Evolutionary conservation across 1,140 invertebrate species (phyloP), one percentile per base, ranked within the genome.

Genomic region (Thaumatotibia leucotreta): DNA sequence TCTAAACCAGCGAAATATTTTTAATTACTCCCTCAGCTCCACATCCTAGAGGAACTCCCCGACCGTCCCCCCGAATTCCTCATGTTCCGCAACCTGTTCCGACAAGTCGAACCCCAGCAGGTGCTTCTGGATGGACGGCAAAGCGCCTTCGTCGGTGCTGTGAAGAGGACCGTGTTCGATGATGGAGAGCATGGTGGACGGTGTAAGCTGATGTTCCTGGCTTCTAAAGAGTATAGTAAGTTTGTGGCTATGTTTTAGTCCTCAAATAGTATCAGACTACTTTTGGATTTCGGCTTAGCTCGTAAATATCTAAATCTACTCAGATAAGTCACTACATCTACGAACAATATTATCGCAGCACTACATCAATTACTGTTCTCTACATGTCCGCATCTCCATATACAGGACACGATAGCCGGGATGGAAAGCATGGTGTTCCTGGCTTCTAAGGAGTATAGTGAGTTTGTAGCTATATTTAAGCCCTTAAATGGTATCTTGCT

Each of bases 51-150:
- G 65, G 95, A 95, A 82, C 92, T 93, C 63, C 74, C 89, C 6
- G 95, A 95, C 80, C 83, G 88, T 24, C 83, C 84, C 2, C 93
- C 94, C 1, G 92, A 94, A 66, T 94, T 93, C 82, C 80, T 84
- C 31, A 84, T 95, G 24, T 91, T 94, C 11, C 86, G 87, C 39
- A 91, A 89, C 50, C 80, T 96, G 27, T 93, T 93, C 67, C 87
- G 91, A 45, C 94, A 96, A 85, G 90, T 94, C 14, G 80, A 92
- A 17, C 95, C 96, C 2, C 91, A 92, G 75, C 92, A 92, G 80
- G 74, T 94, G 1, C 73, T 94, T 2, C 82, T 92, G 17, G 88
- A 93, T 6, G 91, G 91, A 8, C 92, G 91, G 31, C 84, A 92
- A n/a, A 81, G 91, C 10, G 64, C 73, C 14, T 93, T 93, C 73